A percentile compares a stretch with the other conserved stretches of the same genome.
phyloP scores from a whole-genome alignment of 2,888 invertebrate species.

The Lydus trimaculatus region DNA sequence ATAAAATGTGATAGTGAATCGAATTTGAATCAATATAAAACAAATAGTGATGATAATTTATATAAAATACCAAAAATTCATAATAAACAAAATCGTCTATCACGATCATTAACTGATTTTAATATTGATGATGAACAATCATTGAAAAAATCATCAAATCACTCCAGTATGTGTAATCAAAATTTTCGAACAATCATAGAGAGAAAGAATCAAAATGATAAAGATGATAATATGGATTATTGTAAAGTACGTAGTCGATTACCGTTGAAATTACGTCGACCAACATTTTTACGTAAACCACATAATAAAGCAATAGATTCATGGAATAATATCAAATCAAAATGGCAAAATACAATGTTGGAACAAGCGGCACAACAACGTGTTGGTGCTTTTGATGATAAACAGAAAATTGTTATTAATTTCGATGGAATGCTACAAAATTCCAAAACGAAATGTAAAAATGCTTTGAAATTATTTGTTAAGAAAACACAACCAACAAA shows the following conservation, averaged over 20 bases:
- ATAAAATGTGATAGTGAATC: conserved; percentile 58
- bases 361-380: conserved; percentile 56
- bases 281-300: conserved; percentile 49
- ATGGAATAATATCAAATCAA: conserved; percentile 54
- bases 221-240: conserved; percentile 46
- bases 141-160: conserved; percentile 41
- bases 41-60: conserved; percentile 46
- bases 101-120: conserved; percentile 56
- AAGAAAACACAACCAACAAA: conserved; percentile 56
- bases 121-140: conserved; percentile 41
- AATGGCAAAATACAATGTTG: conserved; percentile 53
- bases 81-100: conserved; percentile 43
- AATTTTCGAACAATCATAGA: conserved; percentile 26
- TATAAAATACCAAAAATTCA: conserved; percentile 56
- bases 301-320: conserved; percentile 50
- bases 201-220: conserved; percentile 17
- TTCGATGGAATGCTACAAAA: conserved; percentile 58
- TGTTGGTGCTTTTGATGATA: conserved; percentile 55
- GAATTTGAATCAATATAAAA: conserved; percentile 43
- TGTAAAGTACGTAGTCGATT: conserved; percentile 49
- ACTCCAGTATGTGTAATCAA: conserved; percentile 56
- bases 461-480: conserved; percentile 45
- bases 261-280: conserved; percentile 48
- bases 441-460: conserved; percentile 57
- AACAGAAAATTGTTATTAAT: conserved; percentile 47